Percentiles rank a stretch among this genome's conserved stretches.
Conservation (phyloP, 2,888 invertebrate genomes). For the Tetheella fluctuosa region DNA sequence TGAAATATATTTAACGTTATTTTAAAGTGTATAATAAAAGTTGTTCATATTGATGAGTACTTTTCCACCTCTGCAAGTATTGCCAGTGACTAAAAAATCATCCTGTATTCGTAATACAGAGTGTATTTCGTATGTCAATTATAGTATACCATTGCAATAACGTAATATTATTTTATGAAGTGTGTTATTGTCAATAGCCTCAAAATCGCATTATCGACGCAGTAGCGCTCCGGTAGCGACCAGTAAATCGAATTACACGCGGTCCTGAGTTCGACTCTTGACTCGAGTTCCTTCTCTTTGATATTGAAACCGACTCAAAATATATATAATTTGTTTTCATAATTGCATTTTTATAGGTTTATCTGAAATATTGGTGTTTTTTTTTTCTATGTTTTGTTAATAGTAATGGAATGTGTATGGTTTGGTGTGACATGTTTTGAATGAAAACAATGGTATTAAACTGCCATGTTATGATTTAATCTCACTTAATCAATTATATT, state of each 20-base stretch:
- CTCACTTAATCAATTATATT: no score
- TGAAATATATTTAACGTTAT: no score
- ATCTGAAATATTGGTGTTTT: background rate
- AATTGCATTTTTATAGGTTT: conserved; percentile 18
- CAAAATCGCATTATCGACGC: conserved; percentile 54
- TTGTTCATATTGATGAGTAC: no score
- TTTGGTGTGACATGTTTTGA: no score
- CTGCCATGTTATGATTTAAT: no score
- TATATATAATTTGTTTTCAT: conserved; percentile 24
- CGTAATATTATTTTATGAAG: background rate
- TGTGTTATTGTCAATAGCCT: conserved; percentile 14
- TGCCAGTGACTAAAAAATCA: no score
- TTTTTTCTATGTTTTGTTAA: background rate
- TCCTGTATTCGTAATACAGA: no score
- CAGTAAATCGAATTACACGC: conserved; percentile 63
- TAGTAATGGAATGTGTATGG: background rate
- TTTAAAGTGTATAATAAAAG: no score
- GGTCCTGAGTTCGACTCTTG: conserved; percentile 54
- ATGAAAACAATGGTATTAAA: no score
- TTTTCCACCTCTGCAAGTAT: no score
- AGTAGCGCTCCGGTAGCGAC: conserved; percentile 45
- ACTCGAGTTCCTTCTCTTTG: conserved; percentile 48
- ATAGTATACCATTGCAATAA: conserved; percentile 1
- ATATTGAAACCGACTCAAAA: conserved; percentile 54
- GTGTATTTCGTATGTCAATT: background rate